Evolutionary conservation across 2,113 vertebrate species (phyloP).

Genomic region (Leptocoma aspasia): DNA sequence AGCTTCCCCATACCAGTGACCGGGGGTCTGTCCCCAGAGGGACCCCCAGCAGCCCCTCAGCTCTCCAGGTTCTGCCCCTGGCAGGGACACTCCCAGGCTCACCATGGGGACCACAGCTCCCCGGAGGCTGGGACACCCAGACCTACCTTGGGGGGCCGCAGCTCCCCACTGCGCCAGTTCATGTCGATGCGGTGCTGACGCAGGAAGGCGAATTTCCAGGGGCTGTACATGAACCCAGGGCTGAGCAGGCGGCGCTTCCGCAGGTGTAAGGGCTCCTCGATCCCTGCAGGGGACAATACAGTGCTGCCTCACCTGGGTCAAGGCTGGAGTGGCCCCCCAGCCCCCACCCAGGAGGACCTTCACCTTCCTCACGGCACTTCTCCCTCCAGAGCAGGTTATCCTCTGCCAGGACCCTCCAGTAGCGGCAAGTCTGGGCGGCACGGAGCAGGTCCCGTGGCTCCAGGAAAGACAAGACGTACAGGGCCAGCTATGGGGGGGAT

Average conservation of each 20-base stretch:
- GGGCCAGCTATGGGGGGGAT: not conserved
- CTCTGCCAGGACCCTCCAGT: constrained; percentile 60
- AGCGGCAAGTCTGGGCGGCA: constrained; percentile 52
- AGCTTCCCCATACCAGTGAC: not conserved
- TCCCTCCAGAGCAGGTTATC: constrained; percentile 67
- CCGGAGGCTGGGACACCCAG: rapidly evolving
- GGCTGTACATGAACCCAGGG: constrained; percentile 68
- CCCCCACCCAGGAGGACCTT: rapidly evolving
- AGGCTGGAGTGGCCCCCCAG: not conserved
- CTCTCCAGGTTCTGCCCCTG: rapidly evolving
- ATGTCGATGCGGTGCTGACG: constrained; percentile 64
- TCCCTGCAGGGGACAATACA: not conserved
- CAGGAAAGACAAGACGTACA: constrained; percentile 49
- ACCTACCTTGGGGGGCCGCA: constrained; percentile 61
- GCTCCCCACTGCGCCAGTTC: constrained; percentile 67
- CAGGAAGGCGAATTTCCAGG: constrained; percentile 67
- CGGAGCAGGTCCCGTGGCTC: constrained; percentile 64
- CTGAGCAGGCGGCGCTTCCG: constrained; percentile 54
- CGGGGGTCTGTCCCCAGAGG: not conserved
- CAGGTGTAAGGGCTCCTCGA: constrained; percentile 54
- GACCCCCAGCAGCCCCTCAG: not conserved
- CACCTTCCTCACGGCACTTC: constrained; percentile 65
- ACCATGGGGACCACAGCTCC: not conserved
- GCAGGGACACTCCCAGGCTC: not conserved
- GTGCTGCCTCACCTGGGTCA: rapidly evolving